Evolutionary conservation across 2,113 vertebrate species (phyloP).

Genomic region (Gnathonemus echidnorhynchus): DNA sequence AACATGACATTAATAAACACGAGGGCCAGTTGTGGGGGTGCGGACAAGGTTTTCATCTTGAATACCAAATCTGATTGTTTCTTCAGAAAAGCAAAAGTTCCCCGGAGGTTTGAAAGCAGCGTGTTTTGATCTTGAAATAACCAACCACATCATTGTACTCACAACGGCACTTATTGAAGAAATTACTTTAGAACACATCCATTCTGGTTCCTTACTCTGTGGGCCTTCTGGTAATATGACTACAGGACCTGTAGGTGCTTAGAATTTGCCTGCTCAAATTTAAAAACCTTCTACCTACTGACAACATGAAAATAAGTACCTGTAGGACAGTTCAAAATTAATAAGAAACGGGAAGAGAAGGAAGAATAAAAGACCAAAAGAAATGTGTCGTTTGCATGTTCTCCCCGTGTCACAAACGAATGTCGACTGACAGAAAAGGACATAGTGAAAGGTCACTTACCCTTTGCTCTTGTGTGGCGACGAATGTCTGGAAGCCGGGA

Average conservation of each 20-base stretch:
- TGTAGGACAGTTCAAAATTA: neutral
- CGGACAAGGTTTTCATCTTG: neutral
- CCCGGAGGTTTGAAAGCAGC: neutral
- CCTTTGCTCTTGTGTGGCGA: slow-evolving; percentile 96
- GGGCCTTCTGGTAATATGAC: neutral
- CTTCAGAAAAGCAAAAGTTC: neutral
- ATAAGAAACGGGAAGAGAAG: neutral
- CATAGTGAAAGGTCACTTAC: slow-evolving; percentile 57
- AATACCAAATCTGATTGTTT: neutral
- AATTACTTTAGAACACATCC: neutral
- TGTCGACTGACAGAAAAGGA: neutral
- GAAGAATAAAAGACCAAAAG: neutral
- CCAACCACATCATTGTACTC: neutral
- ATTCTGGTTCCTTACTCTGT: neutral
- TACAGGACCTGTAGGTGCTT: neutral
- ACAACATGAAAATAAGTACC: neutral
- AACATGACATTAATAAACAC: neutral
- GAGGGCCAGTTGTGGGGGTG: neutral
- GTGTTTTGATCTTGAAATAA: neutral
- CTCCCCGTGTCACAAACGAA: neutral
- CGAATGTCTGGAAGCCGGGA: slow-evolving; percentile 96
- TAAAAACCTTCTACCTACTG: neutral
- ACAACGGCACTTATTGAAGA: neutral
- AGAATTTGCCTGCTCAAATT: neutral
- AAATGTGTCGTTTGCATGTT: neutral